phyloP scores from a whole-genome alignment of 2,888 invertebrate species.

The Tipula unca region DNA sequence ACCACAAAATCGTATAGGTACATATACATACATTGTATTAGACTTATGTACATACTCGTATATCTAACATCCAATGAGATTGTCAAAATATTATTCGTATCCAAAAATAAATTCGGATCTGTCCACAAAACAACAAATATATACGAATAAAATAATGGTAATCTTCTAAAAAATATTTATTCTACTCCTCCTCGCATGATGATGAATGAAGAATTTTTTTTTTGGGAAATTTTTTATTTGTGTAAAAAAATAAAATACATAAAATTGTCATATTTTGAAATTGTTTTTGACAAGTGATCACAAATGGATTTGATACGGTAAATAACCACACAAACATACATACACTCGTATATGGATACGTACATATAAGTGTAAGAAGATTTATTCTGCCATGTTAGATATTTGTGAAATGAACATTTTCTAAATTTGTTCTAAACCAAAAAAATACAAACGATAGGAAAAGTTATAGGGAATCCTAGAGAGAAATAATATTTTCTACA shows the following conservation, averaged over 20 bases:
- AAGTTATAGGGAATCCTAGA: too few species aligned
- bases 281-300: not conserved
- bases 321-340: not conserved
- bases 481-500: not conserved
- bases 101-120: not conserved
- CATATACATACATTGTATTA: too few species aligned
- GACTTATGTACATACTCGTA: too few species aligned
- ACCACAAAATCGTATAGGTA: too few species aligned
- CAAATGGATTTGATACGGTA: not conserved
- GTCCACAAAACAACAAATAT: not conserved
- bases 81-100: not conserved
- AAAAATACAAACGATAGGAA: too few species aligned
- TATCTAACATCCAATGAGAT: not conserved
- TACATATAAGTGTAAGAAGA: too few species aligned
- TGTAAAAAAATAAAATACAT: not conserved
- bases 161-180: not conserved
- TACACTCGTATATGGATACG: not conserved
- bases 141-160: not conserved
- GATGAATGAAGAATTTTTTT: not conserved
- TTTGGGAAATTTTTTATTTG: not conserved
- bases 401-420: not conserved
- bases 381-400: not conserved
- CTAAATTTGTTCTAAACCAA: too few species aligned
- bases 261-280: not conserved
- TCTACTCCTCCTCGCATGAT: not conserved